phyloP scores from a whole-genome alignment of 2,888 invertebrate genomes.

The Hecatera dysodea region DNA sequence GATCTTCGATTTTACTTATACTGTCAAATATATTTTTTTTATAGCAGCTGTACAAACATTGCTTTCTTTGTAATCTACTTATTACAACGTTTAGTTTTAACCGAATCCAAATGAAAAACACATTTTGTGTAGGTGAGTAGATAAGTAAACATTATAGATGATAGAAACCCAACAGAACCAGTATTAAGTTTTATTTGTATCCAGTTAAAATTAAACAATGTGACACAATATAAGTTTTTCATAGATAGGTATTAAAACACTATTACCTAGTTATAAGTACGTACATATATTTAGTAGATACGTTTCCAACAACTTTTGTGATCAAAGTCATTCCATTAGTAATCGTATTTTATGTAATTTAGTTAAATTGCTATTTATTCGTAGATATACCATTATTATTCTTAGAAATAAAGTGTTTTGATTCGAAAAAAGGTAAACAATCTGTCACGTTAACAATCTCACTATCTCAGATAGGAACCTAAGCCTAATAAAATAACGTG shows the following conservation, averaged over 20 bases:
- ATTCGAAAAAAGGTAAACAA: conserved; percentile 32
- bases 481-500: neutral
- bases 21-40: conserved; percentile 30
- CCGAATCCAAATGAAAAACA: conserved; percentile 10
- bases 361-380: conserved; percentile 65
- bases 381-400: conserved; percentile 49
- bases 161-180: conserved; percentile 59
- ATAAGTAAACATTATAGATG: conserved; percentile 40
- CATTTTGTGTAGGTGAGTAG: conserved; percentile 4
- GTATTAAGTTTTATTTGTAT: conserved; percentile 63
- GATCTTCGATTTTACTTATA: conserved; percentile 46
- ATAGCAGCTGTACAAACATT: conserved; percentile 24
- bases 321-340: conserved; percentile 76
- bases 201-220: conserved; percentile 35
- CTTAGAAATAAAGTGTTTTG: conserved; percentile 27
- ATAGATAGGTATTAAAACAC: conserved; percentile 29
- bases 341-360: conserved; percentile 59
- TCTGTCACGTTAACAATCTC: conserved; percentile 46
- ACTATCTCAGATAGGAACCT: conserved; percentile 20
- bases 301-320: conserved; percentile 68
- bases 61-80: conserved; percentile 14
- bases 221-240: conserved; percentile 32
- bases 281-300: conserved; percentile 2
- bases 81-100: conserved; percentile 24
- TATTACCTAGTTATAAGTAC: conserved; percentile 14